A percentile compares a stretch with the other conserved stretches of the same genome.
Evolutionary conservation across 1,140 invertebrate species (phyloP).

Genomic region (Antheraea pernyi): DNA sequence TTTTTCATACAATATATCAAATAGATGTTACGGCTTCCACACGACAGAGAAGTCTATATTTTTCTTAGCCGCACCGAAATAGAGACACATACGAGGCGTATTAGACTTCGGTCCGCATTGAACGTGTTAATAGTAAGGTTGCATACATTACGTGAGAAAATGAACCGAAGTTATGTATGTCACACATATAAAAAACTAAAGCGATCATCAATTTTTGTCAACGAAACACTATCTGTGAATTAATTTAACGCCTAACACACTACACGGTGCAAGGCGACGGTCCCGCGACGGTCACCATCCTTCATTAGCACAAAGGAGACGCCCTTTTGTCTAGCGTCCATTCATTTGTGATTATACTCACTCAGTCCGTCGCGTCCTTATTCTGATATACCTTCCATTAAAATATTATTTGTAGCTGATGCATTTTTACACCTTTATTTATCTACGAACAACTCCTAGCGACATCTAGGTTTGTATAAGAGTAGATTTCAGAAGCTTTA

Average conservation of each 20-base stretch:
- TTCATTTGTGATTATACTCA: constrained; percentile 69
- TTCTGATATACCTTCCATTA: constrained; percentile 33
- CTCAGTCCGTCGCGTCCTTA: constrained; percentile 37
- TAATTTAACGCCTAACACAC: constrained; percentile 71
- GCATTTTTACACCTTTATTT: neutral
- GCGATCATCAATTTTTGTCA: constrained; percentile 1
- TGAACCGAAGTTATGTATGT: neutral
- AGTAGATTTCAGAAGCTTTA: too few species aligned
- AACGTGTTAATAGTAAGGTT: too few species aligned
- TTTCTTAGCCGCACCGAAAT: too few species aligned
- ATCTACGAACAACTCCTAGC: too few species aligned
- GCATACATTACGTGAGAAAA: too few species aligned
- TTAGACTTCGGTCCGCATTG: too few species aligned
- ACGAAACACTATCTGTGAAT: constrained; percentile 38
- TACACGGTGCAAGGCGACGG: constrained; percentile 40
- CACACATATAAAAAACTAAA: neutral
- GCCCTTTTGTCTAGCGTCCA: constrained; percentile 66
- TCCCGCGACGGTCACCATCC: constrained; percentile 59
- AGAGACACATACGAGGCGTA: too few species aligned
- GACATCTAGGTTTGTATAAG: too few species aligned
- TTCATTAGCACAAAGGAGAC: constrained; percentile 74
- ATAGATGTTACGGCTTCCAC: too few species aligned
- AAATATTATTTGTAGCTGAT: neutral
- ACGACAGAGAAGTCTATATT: too few species aligned
- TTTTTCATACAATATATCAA: too few species aligned